phyloP scores from a whole-genome alignment of 2,888 invertebrate genomes.

The Lysandra coridon region DNA sequence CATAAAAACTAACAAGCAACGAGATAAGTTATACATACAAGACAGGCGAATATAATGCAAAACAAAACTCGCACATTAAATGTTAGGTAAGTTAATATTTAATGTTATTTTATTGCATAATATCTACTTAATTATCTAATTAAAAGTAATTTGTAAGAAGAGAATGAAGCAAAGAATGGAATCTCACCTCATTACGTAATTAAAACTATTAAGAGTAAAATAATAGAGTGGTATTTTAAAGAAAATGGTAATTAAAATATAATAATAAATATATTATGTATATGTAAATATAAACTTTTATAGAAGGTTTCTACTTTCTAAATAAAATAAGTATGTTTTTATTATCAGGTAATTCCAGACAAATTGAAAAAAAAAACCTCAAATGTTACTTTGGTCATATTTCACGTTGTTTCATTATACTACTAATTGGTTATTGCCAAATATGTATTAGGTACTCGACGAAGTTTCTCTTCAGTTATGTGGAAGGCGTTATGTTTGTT shows the following conservation, averaged over 20 bases:
- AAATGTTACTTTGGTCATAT: background rate
- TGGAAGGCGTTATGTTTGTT: background rate
- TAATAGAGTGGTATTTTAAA: background rate
- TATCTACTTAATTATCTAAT: background rate
- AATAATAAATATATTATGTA: background rate
- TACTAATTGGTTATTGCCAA: conserved; percentile 1
- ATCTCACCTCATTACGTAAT: background rate
- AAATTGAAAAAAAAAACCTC: background rate
- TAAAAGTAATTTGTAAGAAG: background rate
- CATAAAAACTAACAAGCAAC: background rate
- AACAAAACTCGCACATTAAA: conserved; percentile 3
- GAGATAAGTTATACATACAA: background rate
- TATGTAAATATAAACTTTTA: background rate
- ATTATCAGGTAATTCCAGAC: background rate
- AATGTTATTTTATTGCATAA: background rate
- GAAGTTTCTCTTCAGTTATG: background rate
- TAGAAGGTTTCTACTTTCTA: background rate
- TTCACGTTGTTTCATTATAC: background rate
- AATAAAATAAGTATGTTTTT: background rate
- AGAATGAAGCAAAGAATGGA: background rate
- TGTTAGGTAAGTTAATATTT: background rate
- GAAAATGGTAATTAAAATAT: background rate
- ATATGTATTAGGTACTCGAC: background rate
- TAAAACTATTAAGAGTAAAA: background rate
- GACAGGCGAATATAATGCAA: background rate